phyloP scores from a whole-genome alignment of 2,113 vertebrate genomes.

The Telmatochromis sp. region DNA sequence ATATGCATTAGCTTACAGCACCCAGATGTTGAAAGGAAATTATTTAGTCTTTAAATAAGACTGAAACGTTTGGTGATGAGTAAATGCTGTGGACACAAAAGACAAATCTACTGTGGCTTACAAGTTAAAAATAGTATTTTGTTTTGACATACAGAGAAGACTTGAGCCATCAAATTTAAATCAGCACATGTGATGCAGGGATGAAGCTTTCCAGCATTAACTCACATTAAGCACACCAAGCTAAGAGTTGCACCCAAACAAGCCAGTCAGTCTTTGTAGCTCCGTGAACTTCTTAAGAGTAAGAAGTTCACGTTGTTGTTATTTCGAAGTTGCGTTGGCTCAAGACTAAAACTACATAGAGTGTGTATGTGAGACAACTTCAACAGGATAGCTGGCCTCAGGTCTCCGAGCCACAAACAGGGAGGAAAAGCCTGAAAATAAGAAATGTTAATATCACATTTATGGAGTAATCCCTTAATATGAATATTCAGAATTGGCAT shows the following conservation, averaged over 20 bases:
- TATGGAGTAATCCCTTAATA: not conserved
- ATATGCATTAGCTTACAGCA: not conserved
- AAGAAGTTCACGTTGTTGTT: not conserved
- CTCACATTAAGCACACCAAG: not conserved
- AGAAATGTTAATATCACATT: not conserved
- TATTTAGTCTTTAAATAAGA: not conserved
- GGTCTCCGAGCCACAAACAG: not conserved
- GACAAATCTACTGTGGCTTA: not conserved
- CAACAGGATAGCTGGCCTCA: not conserved
- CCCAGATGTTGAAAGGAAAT: not conserved
- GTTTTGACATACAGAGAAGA: not conserved
- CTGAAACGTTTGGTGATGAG: not conserved
- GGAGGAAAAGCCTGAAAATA: not conserved
- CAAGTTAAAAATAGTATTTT: not conserved
- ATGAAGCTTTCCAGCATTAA: not conserved
- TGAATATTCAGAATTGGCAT: not conserved
- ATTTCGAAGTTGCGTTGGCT: not conserved
- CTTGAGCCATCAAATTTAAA: not conserved
- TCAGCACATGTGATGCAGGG: not conserved
- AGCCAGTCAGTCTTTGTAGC: not conserved
- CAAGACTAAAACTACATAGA: not conserved
- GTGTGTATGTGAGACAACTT: not conserved
- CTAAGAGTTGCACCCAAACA: not conserved
- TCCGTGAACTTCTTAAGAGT: not conserved
- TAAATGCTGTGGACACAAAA: not conserved